Conservation (phyloP, 2,797 vertebrate species). For the Erithacus rubecula region DNA sequence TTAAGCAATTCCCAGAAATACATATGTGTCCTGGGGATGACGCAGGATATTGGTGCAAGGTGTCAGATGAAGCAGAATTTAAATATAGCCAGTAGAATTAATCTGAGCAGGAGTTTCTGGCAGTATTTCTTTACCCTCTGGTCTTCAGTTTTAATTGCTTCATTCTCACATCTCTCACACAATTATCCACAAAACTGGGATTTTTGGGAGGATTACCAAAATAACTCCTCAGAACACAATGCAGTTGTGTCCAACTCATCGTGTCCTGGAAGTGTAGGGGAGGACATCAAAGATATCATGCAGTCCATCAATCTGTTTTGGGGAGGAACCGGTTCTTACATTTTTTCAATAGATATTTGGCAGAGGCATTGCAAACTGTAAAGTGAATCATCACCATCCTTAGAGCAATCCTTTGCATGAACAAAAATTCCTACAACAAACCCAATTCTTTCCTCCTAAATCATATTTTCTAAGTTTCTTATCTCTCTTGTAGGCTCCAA, state of each 20-base stretch:
- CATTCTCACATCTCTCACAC: neutral
- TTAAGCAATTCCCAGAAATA: neutral
- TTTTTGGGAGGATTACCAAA: neutral
- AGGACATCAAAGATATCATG: neutral
- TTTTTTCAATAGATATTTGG: neutral
- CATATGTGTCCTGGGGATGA: neutral
- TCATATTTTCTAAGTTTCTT: neutral
- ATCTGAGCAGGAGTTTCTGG: neutral
- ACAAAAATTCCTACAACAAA: neutral
- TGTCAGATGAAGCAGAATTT: constrained; percentile 16
- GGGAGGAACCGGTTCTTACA: neutral
- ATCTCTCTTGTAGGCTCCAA: neutral
- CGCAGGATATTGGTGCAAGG: neutral
- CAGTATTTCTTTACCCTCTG: neutral
- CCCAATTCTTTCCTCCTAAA: neutral
- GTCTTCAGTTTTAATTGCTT: constrained; percentile 18
- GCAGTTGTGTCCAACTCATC: accelerated
- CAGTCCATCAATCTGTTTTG: neutral
- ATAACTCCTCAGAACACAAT: neutral
- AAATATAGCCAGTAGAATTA: neutral
- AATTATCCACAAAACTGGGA: neutral
- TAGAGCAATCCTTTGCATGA: neutral
- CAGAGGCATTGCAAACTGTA: neutral
- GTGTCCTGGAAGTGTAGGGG: neutral
- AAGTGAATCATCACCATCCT: neutral